phyloP scores from a whole-genome alignment of 1,140 invertebrate species.

The Lepidotrigona ventralis region DNA sequence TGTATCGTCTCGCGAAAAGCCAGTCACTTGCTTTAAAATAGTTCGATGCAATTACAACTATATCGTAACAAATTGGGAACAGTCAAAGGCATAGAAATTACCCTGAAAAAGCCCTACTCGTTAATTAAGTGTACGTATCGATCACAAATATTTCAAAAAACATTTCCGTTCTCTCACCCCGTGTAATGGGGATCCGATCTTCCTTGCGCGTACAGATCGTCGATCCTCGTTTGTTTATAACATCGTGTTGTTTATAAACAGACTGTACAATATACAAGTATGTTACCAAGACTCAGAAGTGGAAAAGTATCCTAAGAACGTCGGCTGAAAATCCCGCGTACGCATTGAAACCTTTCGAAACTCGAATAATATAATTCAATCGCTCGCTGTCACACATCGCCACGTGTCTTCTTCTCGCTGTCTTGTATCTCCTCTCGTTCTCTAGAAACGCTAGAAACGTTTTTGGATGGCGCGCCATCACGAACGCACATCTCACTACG shows the following conservation, averaged over 20 bases:
- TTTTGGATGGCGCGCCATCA: neutral
- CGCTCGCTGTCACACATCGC: neutral
- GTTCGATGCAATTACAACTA: slow-evolving; percentile 21
- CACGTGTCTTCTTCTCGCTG: too few species aligned
- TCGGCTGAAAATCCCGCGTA: slow-evolving; percentile 6
- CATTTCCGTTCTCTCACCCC: neutral
- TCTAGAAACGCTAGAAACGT: neutral
- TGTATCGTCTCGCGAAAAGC: slow-evolving; percentile 14
- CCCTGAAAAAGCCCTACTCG: slow-evolving; percentile 49
- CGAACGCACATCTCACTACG: neutral
- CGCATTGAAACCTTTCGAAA: neutral
- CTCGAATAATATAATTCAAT: neutral
- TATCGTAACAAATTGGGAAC: slow-evolving; percentile 41
- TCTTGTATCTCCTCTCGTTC: neutral
- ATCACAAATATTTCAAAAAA: slow-evolving; percentile 33
- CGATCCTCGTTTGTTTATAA: slow-evolving; percentile 13
- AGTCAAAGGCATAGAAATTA: slow-evolving; percentile 56
- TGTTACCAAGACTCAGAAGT: slow-evolving; percentile 63
- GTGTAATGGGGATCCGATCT: neutral
- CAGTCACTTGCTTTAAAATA: slow-evolving; percentile 5
- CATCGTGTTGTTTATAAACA: slow-evolving; percentile 64
- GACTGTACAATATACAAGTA: slow-evolving; percentile 57
- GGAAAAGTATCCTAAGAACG: slow-evolving; percentile 37
- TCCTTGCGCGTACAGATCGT: neutral
- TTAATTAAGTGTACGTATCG: slow-evolving; percentile 32